These are phyloP conservation scores for Ispidina picta DNA, from an alignment of 2,797 vertebrate genomes.

Conservation along the genomic window DNA sequence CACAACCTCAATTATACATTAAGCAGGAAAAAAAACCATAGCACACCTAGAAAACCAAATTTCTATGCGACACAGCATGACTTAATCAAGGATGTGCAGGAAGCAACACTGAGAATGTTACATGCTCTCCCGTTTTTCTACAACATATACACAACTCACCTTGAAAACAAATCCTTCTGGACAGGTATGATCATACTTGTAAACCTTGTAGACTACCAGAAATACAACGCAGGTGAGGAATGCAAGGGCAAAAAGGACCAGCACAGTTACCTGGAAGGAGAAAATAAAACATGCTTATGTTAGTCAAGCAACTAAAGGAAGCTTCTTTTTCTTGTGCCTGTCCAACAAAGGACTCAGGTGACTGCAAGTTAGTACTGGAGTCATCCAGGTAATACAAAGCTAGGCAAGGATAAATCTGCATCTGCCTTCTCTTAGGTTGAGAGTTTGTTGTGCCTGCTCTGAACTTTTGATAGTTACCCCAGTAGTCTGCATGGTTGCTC, in stretches of 20 bases:
- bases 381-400: background rate
- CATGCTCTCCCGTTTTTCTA: background rate
- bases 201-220: constrained; percentile 97
- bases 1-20: background rate
- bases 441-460: background rate
- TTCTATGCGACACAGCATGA: background rate
- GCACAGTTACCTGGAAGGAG: constrained; percentile 86
- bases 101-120: background rate
- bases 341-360: background rate
- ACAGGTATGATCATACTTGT: constrained; percentile 95
- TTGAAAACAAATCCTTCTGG: constrained; percentile 92
- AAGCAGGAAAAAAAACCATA: background rate
- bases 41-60: background rate
- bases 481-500: background rate
- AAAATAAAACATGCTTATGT: constrained; percentile 9
- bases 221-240: constrained; percentile 95
- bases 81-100: background rate
- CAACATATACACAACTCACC: constrained; percentile 75
- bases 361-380: background rate
- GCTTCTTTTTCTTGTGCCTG: background rate
- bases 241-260: constrained; percentile 93
- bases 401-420: background rate
- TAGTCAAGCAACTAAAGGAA: background rate
- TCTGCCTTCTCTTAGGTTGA: background rate
- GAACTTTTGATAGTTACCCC: background rate